Conservation (phyloP, 2,113 vertebrate genomes). For the Tachysurus fulvidraco region DNA sequence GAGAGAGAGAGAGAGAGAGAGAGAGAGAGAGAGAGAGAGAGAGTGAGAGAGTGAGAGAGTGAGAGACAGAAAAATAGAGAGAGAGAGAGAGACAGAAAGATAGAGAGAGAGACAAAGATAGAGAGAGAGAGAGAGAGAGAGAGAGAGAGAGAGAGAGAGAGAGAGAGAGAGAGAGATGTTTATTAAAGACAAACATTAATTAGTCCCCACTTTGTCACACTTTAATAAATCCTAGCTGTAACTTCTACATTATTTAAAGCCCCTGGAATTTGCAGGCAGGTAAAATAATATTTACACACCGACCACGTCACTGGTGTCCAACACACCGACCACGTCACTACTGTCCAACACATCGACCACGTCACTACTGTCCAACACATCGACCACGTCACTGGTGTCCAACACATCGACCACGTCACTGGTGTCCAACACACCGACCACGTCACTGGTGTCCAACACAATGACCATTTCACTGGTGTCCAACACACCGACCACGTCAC, state of each 20-base stretch:
- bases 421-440: too few species aligned
- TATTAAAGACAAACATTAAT: not conserved
- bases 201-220: slow-evolving; percentile 5
- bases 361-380: not conserved
- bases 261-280: not conserved
- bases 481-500: too few species aligned
- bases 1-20: not conserved
- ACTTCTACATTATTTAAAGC: not conserved
- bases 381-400: too few species aligned
- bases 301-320: not conserved
- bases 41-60: not conserved
- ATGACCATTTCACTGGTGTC: too few species aligned
- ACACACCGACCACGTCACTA: not conserved
- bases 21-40: not conserved
- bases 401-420: too few species aligned
- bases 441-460: too few species aligned
- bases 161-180: slow-evolving; percentile 25
- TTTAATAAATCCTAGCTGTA: slow-evolving; percentile 16
- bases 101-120: not conserved
- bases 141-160: not conserved
- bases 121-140: slow-evolving; percentile 32
- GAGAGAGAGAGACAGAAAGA: slow-evolving; percentile 18
- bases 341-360: not conserved
- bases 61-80: slow-evolving; percentile 29
- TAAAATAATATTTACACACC: not conserved